Percentiles rank a stretch among this genome's conserved stretches.
phyloP scores from a whole-genome alignment of 2,888 invertebrate species.

The Cacoxenus indagator region DNA sequence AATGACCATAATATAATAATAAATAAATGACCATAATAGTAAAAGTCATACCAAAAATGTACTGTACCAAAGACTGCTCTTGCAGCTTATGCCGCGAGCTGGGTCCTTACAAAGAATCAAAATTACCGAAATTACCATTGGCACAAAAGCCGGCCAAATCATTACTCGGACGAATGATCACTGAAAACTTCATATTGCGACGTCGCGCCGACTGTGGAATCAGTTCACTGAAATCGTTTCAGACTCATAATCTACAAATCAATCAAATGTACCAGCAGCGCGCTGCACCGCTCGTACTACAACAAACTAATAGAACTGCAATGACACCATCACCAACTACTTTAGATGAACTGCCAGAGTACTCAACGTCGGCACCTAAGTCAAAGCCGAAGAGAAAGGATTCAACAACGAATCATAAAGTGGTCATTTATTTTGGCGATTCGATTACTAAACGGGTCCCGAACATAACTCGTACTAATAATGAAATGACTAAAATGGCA shows the following conservation, averaged over 20 bases:
- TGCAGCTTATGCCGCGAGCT: slow-evolving; percentile 84
- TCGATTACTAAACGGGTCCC: slow-evolving; percentile 70
- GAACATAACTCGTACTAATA: slow-evolving; percentile 24
- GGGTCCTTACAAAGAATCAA: slow-evolving; percentile 74
- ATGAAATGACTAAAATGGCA: background rate
- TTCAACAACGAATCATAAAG: slow-evolving; percentile 73
- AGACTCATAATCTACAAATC: slow-evolving; percentile 63
- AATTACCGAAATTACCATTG: slow-evolving; percentile 54
- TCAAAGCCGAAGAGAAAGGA: slow-evolving; percentile 59
- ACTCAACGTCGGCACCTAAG: slow-evolving; percentile 44
- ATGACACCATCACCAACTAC: slow-evolving; percentile 64
- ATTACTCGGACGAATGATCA: slow-evolving; percentile 64
- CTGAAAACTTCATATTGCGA: slow-evolving; percentile 73
- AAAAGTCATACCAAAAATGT: no score
- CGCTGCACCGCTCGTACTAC: slow-evolving; percentile 21
- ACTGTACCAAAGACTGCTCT: slow-evolving; percentile 80
- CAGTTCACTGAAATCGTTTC: slow-evolving; percentile 64
- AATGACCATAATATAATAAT: no score
- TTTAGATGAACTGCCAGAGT: slow-evolving; percentile 52
- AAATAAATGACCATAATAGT: no score
- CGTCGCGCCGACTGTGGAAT: slow-evolving; percentile 53
- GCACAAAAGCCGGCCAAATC: slow-evolving; percentile 52
- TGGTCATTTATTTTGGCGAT: slow-evolving; percentile 82
- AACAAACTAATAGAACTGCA: background rate
- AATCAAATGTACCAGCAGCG: slow-evolving; percentile 63